Conservation (phyloP, 2,113 vertebrate genomes). For the Hoplias malabaricus region DNA sequence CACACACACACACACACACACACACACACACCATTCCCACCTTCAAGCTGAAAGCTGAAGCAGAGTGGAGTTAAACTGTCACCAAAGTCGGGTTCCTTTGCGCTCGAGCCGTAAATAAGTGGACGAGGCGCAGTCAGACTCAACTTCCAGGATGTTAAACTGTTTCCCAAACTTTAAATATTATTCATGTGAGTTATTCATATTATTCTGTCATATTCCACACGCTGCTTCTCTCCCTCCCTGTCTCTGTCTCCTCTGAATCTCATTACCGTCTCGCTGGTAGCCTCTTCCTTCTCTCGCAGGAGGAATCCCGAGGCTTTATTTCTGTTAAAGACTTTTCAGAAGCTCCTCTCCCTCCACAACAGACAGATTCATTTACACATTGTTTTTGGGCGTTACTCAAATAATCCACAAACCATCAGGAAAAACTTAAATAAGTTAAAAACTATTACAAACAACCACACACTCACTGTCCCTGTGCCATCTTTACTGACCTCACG, state of each 20-base stretch:
- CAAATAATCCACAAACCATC: too few species aligned
- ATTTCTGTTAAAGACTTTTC: neutral
- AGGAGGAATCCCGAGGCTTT: neutral
- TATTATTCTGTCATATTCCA: neutral
- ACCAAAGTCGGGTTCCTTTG: neutral
- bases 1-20: too few species aligned
- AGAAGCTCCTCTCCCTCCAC: neutral
- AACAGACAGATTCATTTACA: too few species aligned
- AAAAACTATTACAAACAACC: too few species aligned
- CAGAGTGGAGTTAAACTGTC: neutral
- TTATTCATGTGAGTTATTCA: neutral
- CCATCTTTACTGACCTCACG: too few species aligned
- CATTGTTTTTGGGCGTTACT: too few species aligned
- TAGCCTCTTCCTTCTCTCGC: neutral
- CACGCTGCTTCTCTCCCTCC: neutral
- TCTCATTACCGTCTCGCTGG: neutral
- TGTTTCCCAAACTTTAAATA: neutral
- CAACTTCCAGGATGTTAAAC: neutral
- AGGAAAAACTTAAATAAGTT: too few species aligned
- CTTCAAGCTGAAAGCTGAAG: neutral
- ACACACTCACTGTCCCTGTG: too few species aligned
- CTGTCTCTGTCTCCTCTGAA: neutral
- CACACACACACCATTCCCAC: too few species aligned
- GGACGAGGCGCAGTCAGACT: neutral
- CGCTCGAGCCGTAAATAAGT: neutral